These are phyloP conservation scores for Rotaria sp. DNA, from an alignment of 2,888 invertebrate species.

Conservation along the genomic window DNA sequence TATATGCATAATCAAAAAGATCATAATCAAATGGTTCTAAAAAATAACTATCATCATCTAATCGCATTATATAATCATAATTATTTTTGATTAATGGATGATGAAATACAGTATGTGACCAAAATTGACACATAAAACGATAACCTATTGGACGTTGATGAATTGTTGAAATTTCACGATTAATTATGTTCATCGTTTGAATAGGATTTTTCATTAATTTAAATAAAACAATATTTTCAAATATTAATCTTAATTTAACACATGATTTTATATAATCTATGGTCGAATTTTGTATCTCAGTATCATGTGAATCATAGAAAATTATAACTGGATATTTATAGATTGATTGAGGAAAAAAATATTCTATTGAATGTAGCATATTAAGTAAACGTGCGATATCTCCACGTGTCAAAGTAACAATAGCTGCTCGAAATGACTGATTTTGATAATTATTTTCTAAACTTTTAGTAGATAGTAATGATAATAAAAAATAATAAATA, in stretches of 20 bases:
- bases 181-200: neutral
- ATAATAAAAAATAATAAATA: too few relatives aligned
- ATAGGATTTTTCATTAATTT: neutral
- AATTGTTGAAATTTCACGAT: neutral
- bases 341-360: neutral
- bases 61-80: neutral
- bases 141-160: neutral
- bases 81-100: neutral
- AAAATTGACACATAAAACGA: neutral
- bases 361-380: neutral
- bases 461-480: too few relatives aligned
- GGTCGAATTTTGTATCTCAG: neutral
- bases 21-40: neutral
- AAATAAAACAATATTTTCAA: neutral
- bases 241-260: neutral
- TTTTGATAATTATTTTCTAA: too few relatives aligned
- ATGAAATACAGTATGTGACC: neutral
- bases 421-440: neutral
- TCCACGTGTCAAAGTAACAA: neutral
- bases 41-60: conserved; percentile 4
- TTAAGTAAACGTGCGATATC: neutral
- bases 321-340: neutral
- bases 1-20: neutral
- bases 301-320: neutral
- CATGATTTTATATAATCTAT: neutral